Conservation (phyloP, 2,113 vertebrate genomes). For the Oceanites oceanicus region DNA sequence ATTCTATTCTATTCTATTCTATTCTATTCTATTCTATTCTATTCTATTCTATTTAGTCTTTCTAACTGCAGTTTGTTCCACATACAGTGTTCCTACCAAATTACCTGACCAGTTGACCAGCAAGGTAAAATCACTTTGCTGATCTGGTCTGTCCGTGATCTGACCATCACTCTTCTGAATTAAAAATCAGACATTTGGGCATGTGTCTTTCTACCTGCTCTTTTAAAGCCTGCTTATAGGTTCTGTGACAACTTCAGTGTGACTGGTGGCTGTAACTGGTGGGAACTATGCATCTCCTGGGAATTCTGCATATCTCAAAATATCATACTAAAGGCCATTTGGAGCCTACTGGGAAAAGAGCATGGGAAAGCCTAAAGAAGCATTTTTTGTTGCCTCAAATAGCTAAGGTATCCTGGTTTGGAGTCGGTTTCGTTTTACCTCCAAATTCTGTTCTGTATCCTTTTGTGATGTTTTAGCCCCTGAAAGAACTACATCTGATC, state of each 20-base stretch:
- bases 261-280: background rate
- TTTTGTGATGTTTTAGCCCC: background rate
- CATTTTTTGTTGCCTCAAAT: background rate
- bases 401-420: background rate
- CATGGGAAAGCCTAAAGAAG: background rate
- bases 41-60: background rate
- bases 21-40: too few relatives aligned
- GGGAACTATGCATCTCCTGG: background rate
- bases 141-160: background rate
- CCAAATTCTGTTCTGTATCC: background rate
- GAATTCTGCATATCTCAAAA: background rate
- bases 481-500: background rate
- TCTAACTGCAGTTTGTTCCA: background rate
- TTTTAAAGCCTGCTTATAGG: background rate
- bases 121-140: background rate
- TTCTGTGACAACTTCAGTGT: background rate
- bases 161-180: background rate
- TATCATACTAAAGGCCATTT: background rate
- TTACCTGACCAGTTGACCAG: background rate
- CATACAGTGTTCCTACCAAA: background rate
- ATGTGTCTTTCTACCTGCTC: background rate
- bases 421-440: fast-evolving
- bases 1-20: too few relatives aligned
- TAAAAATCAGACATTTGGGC: background rate
- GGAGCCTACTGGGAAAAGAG: background rate